These are phyloP conservation scores for Diploptera punctata DNA, from an alignment of 2,888 invertebrate genomes.

Conservation along the genomic window DNA sequence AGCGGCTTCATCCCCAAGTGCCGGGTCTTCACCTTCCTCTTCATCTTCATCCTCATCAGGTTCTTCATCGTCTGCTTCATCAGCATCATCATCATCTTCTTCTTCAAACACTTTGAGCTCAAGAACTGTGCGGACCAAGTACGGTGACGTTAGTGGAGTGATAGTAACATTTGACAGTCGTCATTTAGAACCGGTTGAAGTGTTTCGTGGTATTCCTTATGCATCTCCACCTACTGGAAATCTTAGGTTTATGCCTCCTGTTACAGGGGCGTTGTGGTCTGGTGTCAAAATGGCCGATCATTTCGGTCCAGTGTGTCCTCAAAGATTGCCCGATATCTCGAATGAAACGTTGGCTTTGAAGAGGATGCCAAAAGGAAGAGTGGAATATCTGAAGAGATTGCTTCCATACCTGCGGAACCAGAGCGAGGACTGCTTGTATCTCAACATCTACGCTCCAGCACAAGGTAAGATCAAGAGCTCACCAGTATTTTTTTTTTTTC, in stretches of 20 bases:
- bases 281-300: conserved; percentile 87
- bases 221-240: conserved; percentile 90
- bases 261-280: conserved; percentile 90
- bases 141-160: conserved; percentile 85
- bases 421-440: conserved; percentile 95
- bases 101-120: conserved; percentile 64
- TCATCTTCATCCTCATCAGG: conserved; percentile 27
- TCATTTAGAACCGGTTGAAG: conserved; percentile 87
- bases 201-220: conserved; percentile 93
- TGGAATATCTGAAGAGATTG: conserved; percentile 87
- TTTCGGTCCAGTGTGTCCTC: conserved; percentile 92
- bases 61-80: conserved; percentile 31
- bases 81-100: conserved; percentile 6
- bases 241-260: conserved; percentile 95
- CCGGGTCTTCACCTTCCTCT: conserved; percentile 2
- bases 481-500: too few relatives aligned
- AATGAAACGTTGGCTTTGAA: conserved; percentile 84
- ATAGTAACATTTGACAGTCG: conserved; percentile 83
- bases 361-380: conserved; percentile 86
- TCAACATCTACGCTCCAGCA: conserved; percentile 96
- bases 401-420: conserved; percentile 88
- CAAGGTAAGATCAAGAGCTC: conserved; percentile 69
- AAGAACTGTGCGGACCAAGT: conserved; percentile 85
- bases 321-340: conserved; percentile 83
- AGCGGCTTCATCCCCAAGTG: background rate